Evolutionary conservation across 2,797 vertebrate species (phyloP).

Genomic region (Eptatretus atami): DNA sequence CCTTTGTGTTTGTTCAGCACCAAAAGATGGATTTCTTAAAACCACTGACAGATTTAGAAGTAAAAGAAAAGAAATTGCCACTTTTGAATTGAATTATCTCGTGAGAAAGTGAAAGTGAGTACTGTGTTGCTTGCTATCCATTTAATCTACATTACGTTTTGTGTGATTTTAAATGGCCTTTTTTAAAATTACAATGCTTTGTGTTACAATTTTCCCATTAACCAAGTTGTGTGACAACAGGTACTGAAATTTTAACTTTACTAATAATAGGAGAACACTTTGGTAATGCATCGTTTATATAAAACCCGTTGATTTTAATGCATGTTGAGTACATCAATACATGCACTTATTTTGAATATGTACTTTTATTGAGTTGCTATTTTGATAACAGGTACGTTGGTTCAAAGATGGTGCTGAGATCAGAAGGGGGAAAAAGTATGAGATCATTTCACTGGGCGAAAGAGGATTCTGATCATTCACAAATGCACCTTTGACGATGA

Average conservation of each 20-base stretch:
- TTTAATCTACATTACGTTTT: slow-evolving; percentile 6
- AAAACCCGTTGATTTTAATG: neutral
- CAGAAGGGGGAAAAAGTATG: slow-evolving; percentile 80
- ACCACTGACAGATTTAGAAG: slow-evolving; percentile 60
- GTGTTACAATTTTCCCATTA: too few relatives aligned
- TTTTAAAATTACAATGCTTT: too few relatives aligned
- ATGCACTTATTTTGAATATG: too few relatives aligned
- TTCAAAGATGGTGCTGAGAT: slow-evolving; percentile 78
- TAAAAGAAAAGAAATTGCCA: slow-evolving; percentile 65
- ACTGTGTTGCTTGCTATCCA: slow-evolving; percentile 7
- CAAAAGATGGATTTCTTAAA: slow-evolving; percentile 56
- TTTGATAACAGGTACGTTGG: slow-evolving; percentile 34
- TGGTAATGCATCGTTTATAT: neutral
- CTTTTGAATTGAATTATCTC: slow-evolving; percentile 75
- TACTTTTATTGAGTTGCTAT: too few relatives aligned
- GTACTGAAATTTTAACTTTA: slow-evolving; percentile 8
- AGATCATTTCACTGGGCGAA: slow-evolving; percentile 48
- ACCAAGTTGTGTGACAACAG: too few relatives aligned
- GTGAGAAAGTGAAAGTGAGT: slow-evolving; percentile 42
- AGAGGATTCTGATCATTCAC: slow-evolving; percentile 43
- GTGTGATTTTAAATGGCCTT: too few relatives aligned
- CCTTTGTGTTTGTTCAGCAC: slow-evolving; percentile 23
- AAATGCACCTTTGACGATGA: slow-evolving; percentile 71
- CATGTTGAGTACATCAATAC: too few relatives aligned
- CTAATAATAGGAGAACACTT: neutral